Evolutionary conservation across 2,888 invertebrate genomes (phyloP).

Genomic region (Calliscelio sp.): DNA sequence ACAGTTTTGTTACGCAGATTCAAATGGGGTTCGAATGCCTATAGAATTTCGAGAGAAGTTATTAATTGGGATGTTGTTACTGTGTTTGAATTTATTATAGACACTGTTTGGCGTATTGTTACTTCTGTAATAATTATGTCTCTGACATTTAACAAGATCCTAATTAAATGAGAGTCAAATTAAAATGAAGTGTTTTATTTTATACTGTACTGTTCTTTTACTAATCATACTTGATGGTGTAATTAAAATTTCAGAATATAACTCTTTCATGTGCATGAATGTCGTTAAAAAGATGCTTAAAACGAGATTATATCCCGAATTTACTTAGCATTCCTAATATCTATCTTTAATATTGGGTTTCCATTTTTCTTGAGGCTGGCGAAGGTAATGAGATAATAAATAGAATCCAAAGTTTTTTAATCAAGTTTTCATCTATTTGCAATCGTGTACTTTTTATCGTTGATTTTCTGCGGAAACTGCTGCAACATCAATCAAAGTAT

Average conservation of each 20-base stretch:
- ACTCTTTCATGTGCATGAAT: no score
- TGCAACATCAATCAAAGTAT: neutral
- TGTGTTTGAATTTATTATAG: neutral
- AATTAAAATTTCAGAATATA: no score
- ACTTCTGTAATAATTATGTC: neutral
- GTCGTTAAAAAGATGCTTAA: no score
- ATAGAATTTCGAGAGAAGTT: neutral
- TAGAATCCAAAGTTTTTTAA: neutral
- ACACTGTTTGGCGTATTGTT: neutral
- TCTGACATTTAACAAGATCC: no score
- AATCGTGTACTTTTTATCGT: neutral
- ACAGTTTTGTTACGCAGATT: neutral
- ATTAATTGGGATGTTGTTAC: neutral
- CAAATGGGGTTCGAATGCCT: neutral
- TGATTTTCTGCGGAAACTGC: neutral
- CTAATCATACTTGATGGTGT: no score
- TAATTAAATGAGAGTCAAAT: no score
- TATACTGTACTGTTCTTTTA: no score
- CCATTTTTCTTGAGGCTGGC: neutral
- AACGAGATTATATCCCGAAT: no score
- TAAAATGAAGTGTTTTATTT: neutral
- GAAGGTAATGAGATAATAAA: neutral
- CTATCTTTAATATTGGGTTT: no score
- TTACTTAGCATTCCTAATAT: no score
- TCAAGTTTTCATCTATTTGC: neutral